Percentiles rank a stretch among this genome's conserved stretches.
Conservation (phyloP, 1,140 invertebrate species). For the Dreissena rostriformis region DNA sequence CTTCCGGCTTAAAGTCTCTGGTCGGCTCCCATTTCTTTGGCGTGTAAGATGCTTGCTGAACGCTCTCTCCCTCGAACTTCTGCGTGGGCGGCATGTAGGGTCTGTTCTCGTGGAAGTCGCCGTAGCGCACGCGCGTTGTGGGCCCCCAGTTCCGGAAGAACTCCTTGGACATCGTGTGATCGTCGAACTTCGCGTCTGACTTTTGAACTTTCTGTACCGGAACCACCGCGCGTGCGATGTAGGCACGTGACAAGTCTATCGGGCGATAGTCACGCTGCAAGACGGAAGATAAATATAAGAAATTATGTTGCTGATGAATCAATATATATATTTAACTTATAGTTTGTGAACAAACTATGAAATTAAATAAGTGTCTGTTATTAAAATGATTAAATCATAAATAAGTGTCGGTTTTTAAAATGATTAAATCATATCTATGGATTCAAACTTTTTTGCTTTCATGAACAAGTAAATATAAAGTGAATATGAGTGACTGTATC, state of each 20-base stretch:
- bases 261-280: slow-evolving; percentile 73
- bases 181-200: slow-evolving; percentile 71
- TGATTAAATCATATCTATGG: too few species aligned
- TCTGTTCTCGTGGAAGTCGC: slow-evolving; percentile 76
- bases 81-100: slow-evolving; percentile 69
- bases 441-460: too few species aligned
- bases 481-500: too few species aligned
- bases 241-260: slow-evolving; percentile 62
- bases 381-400: too few species aligned
- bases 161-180: slow-evolving; percentile 70
- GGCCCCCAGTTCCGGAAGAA: slow-evolving; percentile 74
- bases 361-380: too few species aligned
- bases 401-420: too few species aligned
- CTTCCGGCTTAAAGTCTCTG: slow-evolving; percentile 65
- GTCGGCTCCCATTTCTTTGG: slow-evolving; percentile 65
- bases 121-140: slow-evolving; percentile 64
- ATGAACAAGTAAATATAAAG: too few species aligned
- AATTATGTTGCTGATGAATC: too few species aligned
- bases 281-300: slow-evolving; percentile 1
- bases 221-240: slow-evolving; percentile 26
- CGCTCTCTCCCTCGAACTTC: slow-evolving; percentile 69
- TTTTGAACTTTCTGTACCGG: slow-evolving; percentile 51
- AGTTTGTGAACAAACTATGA: too few species aligned
- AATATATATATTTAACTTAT: too few species aligned
- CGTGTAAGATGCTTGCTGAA: slow-evolving; percentile 67